Conservation (phyloP, 2,888 invertebrate species). For the Lordiphosa fenestrarum region DNA sequence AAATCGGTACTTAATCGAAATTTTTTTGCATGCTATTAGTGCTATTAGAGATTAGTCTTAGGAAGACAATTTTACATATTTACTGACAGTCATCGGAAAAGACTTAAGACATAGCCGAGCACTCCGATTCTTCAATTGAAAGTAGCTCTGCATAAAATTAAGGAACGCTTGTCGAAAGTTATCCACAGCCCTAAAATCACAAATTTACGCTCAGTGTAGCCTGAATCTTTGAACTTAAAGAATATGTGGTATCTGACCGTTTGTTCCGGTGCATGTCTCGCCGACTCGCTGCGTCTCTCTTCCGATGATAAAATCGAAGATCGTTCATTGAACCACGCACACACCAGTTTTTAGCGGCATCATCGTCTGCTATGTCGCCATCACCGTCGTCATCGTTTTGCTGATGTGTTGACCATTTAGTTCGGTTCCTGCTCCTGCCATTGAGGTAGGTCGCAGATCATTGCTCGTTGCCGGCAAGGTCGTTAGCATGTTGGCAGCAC, state of each 20-base stretch:
- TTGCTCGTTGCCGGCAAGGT: conserved; percentile 42
- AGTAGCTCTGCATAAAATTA: too few species aligned
- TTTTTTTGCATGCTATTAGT: too few species aligned
- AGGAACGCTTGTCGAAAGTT: too few species aligned
- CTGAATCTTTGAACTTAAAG: not conserved
- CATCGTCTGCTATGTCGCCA: conserved; percentile 5
- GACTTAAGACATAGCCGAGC: too few species aligned
- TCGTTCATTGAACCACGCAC: conserved; percentile 59
- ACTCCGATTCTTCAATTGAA: too few species aligned
- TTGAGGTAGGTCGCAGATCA: conserved; percentile 70
- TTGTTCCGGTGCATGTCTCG: conserved; percentile 20
- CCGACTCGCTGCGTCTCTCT: conserved; percentile 5
- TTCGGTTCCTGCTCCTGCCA: conserved; percentile 60
- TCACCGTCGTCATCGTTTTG: conserved; percentile 22
- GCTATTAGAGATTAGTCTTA: too few species aligned
- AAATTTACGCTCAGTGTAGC: too few species aligned
- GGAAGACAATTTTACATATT: too few species aligned
- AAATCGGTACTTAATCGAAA: too few species aligned
- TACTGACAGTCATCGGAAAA: too few species aligned
- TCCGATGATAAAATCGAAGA: conserved; percentile 32
- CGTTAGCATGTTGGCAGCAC: conserved; percentile 45
- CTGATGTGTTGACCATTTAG: conserved; percentile 18
- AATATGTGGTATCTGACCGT: not conserved
- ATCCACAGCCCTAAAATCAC: too few species aligned
- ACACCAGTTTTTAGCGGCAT: conserved; percentile 27